Conservation (phyloP, 2,888 invertebrate genomes). For the Xanthorhoe spadicearia region DNA sequence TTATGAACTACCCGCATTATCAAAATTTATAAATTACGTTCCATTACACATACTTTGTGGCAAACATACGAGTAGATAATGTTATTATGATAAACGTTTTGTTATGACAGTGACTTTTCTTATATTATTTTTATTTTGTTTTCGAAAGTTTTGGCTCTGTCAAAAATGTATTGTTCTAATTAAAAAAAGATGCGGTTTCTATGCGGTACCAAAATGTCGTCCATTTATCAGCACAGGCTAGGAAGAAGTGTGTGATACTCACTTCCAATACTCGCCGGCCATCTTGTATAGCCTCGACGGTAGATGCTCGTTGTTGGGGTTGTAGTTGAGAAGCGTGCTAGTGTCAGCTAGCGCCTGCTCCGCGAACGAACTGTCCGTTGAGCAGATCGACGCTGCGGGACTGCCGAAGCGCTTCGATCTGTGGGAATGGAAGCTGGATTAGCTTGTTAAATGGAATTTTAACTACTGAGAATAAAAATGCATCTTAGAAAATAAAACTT, state of each 20-base stretch:
- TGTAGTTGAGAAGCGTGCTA: conserved; percentile 69
- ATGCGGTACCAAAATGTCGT: too few species aligned
- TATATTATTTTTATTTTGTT: too few species aligned
- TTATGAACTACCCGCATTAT: conserved; percentile 35
- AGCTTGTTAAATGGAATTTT: too few species aligned
- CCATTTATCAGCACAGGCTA: too few species aligned
- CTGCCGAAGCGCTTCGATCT: conserved; percentile 75
- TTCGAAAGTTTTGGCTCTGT: too few species aligned
- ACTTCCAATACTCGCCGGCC: conserved; percentile 95
- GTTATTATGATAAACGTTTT: too few species aligned
- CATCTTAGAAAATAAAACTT: too few species aligned
- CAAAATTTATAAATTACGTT: conserved; percentile 5
- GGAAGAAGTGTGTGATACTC: conserved; percentile 64
- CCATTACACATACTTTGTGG: neutral
- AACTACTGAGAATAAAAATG: too few species aligned
- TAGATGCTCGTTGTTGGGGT: conserved; percentile 81
- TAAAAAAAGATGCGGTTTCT: too few species aligned
- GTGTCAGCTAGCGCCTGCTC: conserved; percentile 79
- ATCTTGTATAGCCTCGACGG: conserved; percentile 90
- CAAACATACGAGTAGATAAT: too few species aligned
- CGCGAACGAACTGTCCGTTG: conserved; percentile 83
- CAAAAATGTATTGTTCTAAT: too few species aligned
- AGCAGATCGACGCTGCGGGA: conserved; percentile 75
- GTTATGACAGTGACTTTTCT: too few species aligned
- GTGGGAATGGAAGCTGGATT: neutral